phyloP scores from a whole-genome alignment of 2,888 invertebrate species.

The Epistrophella euchroma region DNA sequence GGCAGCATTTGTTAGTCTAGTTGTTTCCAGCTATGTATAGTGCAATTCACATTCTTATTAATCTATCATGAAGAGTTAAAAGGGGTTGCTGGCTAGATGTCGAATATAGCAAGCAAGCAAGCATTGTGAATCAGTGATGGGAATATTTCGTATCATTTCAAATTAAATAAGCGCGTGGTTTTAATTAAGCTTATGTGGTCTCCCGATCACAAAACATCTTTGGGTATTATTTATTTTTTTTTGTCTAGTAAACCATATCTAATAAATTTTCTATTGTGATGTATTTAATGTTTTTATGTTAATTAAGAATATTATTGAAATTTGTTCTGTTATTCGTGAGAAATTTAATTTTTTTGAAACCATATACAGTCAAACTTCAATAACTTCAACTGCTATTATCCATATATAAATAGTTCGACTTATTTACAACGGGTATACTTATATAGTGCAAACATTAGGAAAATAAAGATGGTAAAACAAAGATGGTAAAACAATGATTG shows the following conservation, averaged over 20 bases:
- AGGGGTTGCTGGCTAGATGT: not conserved
- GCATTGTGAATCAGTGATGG: slow-evolving; percentile 22
- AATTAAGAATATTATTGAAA: not conserved
- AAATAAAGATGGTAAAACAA: no score
- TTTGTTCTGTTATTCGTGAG: not conserved
- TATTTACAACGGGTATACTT: no score
- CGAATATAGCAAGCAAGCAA: not conserved
- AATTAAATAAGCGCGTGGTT: slow-evolving; percentile 33
- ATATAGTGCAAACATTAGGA: no score
- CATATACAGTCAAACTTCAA: no score
- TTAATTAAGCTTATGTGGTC: slow-evolving; percentile 20
- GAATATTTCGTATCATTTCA: slow-evolving; percentile 43
- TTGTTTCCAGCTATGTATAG: not conserved
- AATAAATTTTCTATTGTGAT: not conserved
- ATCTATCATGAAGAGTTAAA: not conserved
- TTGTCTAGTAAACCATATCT: not conserved
- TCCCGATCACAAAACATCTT: not conserved
- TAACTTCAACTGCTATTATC: no score
- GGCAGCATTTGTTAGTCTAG: slow-evolving; percentile 15
- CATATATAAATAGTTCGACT: no score
- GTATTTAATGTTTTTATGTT: not conserved
- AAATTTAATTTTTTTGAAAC: not conserved
- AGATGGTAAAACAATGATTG: no score
- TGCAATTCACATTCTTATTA: slow-evolving; percentile 4
- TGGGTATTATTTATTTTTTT: not conserved